Base-by-base conservation (phyloP, 2,113 vertebrate species). In the Lepus americanus region DNA sequence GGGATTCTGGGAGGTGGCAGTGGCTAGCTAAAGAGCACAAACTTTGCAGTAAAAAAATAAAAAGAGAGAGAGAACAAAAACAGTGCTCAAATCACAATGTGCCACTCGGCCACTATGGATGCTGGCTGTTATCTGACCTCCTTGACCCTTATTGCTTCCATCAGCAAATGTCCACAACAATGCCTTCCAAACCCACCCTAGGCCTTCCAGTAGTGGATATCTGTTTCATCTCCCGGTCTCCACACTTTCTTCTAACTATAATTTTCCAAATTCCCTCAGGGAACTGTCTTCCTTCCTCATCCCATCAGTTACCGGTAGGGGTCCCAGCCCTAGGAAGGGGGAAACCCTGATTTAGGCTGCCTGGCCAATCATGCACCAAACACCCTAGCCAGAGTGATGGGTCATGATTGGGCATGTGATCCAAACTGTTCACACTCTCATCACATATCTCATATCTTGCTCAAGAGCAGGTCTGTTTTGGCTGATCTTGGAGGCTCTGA, bases 391-490 rank as follows among this genome's bases (percentile, higher is more conserved):
- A 29, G 31, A 69, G 31, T 29, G 16, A 25, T 4, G 19, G 7
- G 6, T n/a, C 16, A 5, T 31, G 49, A 59, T 5, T 3, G 27
- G 27, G 22, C 9, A 0, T 3, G 31, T 1, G 25, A 70, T 27
- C 36, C 72, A 13, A n/a, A 13, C 7, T 44, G 12, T 22, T n/a
- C 49, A 5, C 19, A 53, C 19, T 1, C 1, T 23, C 51, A 17
- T 33, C 55, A 20, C 8, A 7, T 8, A 22, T 51, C 39, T 74
- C 25, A 12, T 23, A n/a, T 49, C 44, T 53, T 89, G 1, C 19
- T 11, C 7, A 14, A 63, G 49, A 55, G 61, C 51, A 55, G 59
- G n/a, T 53, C 39, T 29, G 22, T 59, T 89, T 53, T 92, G 36
- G 36, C 80, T 25, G 49, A 66, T 51, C 59, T 44, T 10, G n/a